These are phyloP conservation scores for Peromyscus polionotus DNA, from an alignment of 2,113 vertebrate genomes.

Conservation along the genomic window DNA sequence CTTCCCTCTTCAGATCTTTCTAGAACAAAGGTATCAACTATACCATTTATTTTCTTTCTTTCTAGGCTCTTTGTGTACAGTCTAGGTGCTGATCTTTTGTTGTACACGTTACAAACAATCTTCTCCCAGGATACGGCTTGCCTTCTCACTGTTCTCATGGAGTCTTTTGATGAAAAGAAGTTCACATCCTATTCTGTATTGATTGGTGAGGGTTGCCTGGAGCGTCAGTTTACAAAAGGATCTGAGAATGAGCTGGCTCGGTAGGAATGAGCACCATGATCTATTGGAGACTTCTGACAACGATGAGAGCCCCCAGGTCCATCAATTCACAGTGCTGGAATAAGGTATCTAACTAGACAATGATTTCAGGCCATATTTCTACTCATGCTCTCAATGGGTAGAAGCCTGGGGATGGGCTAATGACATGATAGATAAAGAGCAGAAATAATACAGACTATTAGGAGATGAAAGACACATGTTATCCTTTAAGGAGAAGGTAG, in stretches of 20 bases:
- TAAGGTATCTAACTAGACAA: not conserved
- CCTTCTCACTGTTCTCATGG: not conserved
- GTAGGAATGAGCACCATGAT: not conserved
- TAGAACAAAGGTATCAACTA: not conserved
- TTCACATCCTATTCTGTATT: not conserved
- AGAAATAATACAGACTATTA: not conserved
- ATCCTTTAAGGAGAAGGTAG: not conserved
- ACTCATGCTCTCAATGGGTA: not conserved
- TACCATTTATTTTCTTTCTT: not conserved
- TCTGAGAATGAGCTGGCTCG: not conserved
- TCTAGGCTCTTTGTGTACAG: not conserved
- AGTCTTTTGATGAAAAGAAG: constrained; percentile 25
- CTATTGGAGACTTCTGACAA: constrained; percentile 27
- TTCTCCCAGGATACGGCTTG: not conserved
- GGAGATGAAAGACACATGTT: not conserved
- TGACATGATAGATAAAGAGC: not conserved
- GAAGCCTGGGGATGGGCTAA: not conserved
- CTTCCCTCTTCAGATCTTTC: not conserved
- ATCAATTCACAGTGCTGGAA: not conserved
- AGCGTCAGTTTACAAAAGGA: constrained; percentile 3
- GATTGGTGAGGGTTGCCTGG: not conserved
- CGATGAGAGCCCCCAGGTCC: accelerated
- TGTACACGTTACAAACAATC: not conserved
- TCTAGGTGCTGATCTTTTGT: not conserved
- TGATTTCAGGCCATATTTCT: not conserved